Evolutionary conservation across 2,888 invertebrate genomes (phyloP).

Genomic region (Himalopsyche anomala): DNA sequence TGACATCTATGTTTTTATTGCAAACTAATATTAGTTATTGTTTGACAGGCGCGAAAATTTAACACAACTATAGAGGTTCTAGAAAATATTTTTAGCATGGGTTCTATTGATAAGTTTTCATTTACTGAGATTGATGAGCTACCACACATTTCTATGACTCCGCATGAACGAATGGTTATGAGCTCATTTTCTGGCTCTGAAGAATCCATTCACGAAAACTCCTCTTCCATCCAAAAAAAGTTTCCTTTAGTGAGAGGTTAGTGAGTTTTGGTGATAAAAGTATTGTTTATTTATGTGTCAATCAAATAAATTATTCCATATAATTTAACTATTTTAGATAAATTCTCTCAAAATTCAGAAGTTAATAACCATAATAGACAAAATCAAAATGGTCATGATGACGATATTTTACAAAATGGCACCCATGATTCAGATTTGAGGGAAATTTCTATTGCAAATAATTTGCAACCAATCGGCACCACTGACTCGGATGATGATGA

Average conservation of each 20-base stretch:
- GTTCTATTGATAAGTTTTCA: not conserved
- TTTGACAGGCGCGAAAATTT: constrained; percentile 33
- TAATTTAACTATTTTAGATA: not conserved
- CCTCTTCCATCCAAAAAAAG: constrained; percentile 6
- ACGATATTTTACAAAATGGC: not conserved
- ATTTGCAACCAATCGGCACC: constrained; percentile 40
- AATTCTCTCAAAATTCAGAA: not conserved
- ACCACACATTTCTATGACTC: not conserved
- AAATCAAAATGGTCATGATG: constrained; percentile 18
- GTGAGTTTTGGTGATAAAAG: not conserved
- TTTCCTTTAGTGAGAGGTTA: constrained; percentile 14
- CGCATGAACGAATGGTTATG: constrained; percentile 43
- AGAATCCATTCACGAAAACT: constrained; percentile 33
- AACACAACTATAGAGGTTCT: not conserved
- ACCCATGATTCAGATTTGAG: constrained; percentile 56
- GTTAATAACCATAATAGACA: not conserved
- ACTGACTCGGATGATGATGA: constrained; percentile 59
- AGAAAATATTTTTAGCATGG: not conserved
- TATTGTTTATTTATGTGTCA: not conserved
- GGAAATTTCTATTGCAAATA: constrained; percentile 59
- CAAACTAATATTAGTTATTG: not conserved
- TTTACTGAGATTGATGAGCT: not conserved
- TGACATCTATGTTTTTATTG: no score
- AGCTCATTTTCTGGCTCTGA: constrained; percentile 43
- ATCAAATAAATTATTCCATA: not conserved